phyloP scores from a whole-genome alignment of 2,113 vertebrate genomes.

The Dasyurus viverrinus region DNA sequence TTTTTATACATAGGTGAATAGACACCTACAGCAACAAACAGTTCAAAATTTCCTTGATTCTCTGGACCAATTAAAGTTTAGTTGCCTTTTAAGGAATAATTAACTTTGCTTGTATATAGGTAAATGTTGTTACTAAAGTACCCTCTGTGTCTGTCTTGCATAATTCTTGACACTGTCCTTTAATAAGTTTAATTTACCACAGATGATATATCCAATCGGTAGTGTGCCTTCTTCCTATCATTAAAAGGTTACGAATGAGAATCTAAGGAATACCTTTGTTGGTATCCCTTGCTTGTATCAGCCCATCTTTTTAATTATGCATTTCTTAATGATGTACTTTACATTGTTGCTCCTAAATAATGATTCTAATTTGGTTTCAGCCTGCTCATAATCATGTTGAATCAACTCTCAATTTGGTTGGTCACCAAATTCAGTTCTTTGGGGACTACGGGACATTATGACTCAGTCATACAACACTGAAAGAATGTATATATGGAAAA shows the following conservation, averaged over 20 bases:
- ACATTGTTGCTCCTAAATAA: not conserved
- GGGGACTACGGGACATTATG: not conserved
- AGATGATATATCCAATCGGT: not conserved
- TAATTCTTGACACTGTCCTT: not conserved
- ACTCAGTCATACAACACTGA: not conserved
- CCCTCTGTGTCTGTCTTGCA: not conserved
- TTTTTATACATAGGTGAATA: not conserved
- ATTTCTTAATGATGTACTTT: not conserved
- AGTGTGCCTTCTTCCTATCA: not conserved
- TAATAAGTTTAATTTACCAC: not conserved
- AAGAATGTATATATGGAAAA: not conserved
- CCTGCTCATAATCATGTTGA: not conserved
- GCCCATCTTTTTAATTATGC: not conserved
- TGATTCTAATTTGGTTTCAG: not conserved
- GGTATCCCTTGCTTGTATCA: not conserved
- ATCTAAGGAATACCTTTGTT: not conserved
- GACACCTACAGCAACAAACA: not conserved
- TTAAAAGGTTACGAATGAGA: not conserved
- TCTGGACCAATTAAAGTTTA: not conserved
- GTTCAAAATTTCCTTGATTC: not conserved
- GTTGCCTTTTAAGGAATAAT: not conserved
- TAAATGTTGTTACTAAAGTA: not conserved
- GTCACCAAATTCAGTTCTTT: not conserved
- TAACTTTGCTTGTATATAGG: not conserved
- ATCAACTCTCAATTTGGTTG: not conserved